Base-by-base conservation (phyloP, 2,797 vertebrate genomes). In the Coluber constrictor region DNA sequence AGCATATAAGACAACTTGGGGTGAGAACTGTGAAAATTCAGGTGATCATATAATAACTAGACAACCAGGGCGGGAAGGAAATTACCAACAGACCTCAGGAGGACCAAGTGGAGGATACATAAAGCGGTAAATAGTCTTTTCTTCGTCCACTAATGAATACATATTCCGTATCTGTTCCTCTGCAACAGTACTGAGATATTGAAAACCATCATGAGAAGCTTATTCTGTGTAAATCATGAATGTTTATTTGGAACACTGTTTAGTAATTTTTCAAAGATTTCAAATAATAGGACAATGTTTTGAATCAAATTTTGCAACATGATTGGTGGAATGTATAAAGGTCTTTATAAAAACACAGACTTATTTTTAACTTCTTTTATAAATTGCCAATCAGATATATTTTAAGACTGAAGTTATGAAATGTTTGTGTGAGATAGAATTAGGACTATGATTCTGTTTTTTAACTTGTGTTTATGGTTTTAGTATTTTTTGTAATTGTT, bases 1-100 rank as follows among this genome's bases (percentile, higher is more conserved):
- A 5, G 93, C 96, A 0, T 99, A 99, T 97, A 99, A 98, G 96
- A 93, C 97, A 66, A 98, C 99, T 18, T 99, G 99, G 99, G 98
- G 98, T 91, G 95, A 96, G 0, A 96, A 98, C 43, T 96, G 86
- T 0, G 97, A 97, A 37, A 98, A 96, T 47, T 97, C 97, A 0
- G 92, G 95, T 29, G 96, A 96, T 89, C 96, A 96, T 1, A 98
- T 99, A 4, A 97, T 99, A 87, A 98, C 98, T 16, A 98, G 94
- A 94, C 99, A 99, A 92, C 99, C 99, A 1, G 93, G 96, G 2
- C 97, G 96, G 0, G 89, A 92, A 95, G 94, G 97, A 92, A 98
- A 99, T 5, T 98, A 98, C 37, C 98, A 97, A 66, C 97, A 96
- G 59, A 90, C 96, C 57, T 43, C 97, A 1, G 96, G 96, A n/a